Conservation (phyloP, 2,888 invertebrate species). For the Leucania comma region DNA sequence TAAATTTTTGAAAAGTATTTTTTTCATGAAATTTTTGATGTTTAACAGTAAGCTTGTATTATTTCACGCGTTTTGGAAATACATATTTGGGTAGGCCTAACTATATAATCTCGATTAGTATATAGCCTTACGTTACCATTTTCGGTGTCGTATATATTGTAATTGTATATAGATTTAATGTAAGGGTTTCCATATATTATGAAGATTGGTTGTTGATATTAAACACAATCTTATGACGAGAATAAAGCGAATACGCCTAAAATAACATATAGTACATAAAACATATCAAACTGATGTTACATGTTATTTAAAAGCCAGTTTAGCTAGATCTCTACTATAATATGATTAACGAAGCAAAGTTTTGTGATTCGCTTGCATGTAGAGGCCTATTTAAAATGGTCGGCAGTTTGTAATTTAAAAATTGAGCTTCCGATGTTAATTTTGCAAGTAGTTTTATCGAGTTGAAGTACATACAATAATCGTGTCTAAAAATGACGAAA, state of each 20-base stretch:
- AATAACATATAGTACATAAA: slow-evolving; percentile 87
- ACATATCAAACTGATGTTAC: slow-evolving; percentile 87
- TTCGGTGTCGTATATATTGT: slow-evolving; percentile 79
- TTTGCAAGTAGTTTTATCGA: slow-evolving; percentile 80
- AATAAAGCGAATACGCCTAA: slow-evolving; percentile 79
- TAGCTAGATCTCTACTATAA: slow-evolving; percentile 61
- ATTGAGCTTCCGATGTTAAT: slow-evolving; percentile 85
- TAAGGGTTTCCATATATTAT: slow-evolving; percentile 76
- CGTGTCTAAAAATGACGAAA: slow-evolving; percentile 81
- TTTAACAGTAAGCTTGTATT: slow-evolving; percentile 64
- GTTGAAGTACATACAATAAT: slow-evolving; percentile 78
- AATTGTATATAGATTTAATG: slow-evolving; percentile 76
- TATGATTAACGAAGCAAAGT: slow-evolving; percentile 59
- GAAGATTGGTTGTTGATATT: slow-evolving; percentile 75
- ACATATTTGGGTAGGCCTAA: slow-evolving; percentile 81
- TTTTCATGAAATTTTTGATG: slow-evolving; percentile 58
- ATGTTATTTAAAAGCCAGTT: slow-evolving; percentile 72
- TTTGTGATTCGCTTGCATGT: slow-evolving; percentile 53
- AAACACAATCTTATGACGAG: slow-evolving; percentile 82
- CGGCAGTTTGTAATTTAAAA: slow-evolving; percentile 71
- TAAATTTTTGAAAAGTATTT: slow-evolving; percentile 41
- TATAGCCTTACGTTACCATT: slow-evolving; percentile 81
- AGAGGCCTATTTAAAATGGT: slow-evolving; percentile 67
- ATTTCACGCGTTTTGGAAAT: slow-evolving; percentile 72
- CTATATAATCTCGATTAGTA: slow-evolving; percentile 80